Percentiles rank a stretch among this genome's conserved stretches.
These are phyloP conservation scores for Pelochelys cantorii DNA, from an alignment of 2,797 vertebrate species.

Conservation along the genomic window DNA sequence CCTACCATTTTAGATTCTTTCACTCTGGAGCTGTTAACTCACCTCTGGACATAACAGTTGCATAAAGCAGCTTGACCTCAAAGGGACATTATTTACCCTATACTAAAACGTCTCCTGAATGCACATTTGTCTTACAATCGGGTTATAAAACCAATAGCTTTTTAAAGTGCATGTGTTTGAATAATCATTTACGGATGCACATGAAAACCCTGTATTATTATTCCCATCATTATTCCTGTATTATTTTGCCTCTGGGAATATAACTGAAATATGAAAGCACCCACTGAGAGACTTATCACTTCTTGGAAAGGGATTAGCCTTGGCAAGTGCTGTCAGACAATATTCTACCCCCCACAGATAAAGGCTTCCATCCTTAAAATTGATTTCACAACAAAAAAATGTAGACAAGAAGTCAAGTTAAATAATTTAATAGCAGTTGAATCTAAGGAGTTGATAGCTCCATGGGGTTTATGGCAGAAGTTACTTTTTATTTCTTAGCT, in stretches of 20 bases:
- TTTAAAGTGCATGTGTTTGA: background rate
- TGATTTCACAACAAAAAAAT: background rate
- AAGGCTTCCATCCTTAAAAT: background rate
- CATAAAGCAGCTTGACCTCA: background rate
- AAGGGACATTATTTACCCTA: background rate
- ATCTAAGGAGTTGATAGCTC: fast-evolving
- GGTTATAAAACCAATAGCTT: background rate
- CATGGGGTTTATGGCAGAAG: background rate
- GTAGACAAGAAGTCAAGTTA: background rate
- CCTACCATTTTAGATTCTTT: background rate
- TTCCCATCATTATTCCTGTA: background rate
- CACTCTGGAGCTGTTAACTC: background rate
- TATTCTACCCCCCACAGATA: background rate
- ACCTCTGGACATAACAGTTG: background rate
- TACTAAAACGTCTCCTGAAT: background rate
- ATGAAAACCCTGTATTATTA: background rate
- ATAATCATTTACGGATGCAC: background rate
- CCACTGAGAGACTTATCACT: background rate
- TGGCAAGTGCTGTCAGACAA: background rate
- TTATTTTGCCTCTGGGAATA: background rate
- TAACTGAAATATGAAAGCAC: background rate
- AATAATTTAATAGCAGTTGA: background rate
- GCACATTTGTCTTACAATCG: background rate
- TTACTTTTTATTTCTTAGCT: background rate
- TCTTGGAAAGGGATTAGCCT: background rate